These are phyloP conservation scores for Dasyprocta punctata DNA, from an alignment of 2,113 vertebrate genomes.

Conservation along the genomic window DNA sequence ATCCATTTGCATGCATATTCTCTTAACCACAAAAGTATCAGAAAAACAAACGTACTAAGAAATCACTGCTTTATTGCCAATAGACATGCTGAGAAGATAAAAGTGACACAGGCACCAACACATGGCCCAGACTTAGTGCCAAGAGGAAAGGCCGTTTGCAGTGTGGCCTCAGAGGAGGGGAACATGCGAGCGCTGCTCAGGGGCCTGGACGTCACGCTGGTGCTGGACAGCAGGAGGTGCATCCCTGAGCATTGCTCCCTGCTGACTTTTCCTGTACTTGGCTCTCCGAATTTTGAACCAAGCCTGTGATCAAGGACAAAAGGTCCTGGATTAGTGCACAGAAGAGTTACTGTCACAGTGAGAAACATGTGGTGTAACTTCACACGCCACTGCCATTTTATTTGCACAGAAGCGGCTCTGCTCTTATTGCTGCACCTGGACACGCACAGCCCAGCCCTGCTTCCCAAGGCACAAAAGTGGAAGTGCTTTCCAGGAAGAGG, in stretches of 20 bases:
- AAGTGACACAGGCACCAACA: not conserved
- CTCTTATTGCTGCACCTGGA: not conserved
- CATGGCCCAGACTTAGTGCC: too few species aligned
- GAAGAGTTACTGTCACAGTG: too few species aligned
- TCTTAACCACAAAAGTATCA: not conserved
- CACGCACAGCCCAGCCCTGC: too few species aligned
- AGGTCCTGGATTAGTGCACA: not conserved
- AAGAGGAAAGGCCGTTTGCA: too few species aligned
- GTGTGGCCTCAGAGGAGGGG: not conserved
- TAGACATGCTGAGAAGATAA: not conserved
- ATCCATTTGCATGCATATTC: not conserved
- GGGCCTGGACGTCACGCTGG: not conserved
- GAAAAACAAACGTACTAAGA: not conserved
- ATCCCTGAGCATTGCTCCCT: constrained; percentile 71
- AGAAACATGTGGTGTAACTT: not conserved
- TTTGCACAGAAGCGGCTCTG: not conserved
- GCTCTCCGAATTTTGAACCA: not conserved
- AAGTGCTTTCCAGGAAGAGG: not conserved
- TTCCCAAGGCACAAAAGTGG: not conserved
- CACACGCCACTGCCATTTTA: not conserved
- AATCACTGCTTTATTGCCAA: constrained; percentile 41
- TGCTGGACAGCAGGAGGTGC: constrained; percentile 38
- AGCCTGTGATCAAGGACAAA: not conserved
- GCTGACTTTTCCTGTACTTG: constrained; percentile 81
- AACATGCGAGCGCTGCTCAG: constrained; percentile 71